Evolutionary conservation across 1,140 invertebrate species (phyloP), one percentile per base, ranked within the genome.

Genomic region (Cardiocondyla obscurior): DNA sequence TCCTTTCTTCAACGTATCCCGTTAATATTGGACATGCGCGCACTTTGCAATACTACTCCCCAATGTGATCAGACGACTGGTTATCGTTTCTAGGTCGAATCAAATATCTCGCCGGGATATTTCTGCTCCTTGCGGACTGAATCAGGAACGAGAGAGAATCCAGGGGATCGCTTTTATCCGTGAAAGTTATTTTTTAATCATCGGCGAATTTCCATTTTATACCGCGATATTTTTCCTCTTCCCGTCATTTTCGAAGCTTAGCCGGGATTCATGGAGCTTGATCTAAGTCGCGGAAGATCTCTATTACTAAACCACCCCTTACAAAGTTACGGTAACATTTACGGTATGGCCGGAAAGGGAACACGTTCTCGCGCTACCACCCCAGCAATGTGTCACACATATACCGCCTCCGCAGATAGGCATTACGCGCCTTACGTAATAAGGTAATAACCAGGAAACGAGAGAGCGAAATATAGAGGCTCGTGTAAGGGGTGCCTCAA

Each of bases 341-440:
- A 79, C 22, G 46, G 42, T 69, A 33, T 55, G n/a, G 25, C 14
- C 58, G 22, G 19, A 46, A 53, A 67, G 33, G 46, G 46, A 42
- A 19, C 30, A 10, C n/a, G n/a, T n/a, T n/a, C n/a, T 76, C 8
- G 4, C 14, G 22, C 19, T 46, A 44, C 19, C 53, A 46, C n/a
- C n/a, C 16, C 22, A 49, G 69, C 62, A 19, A 30, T 53, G 33
- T 79, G 19, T 62, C 42, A 53, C 46, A n/a, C 14, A 28, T 53
- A 55, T 53, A 76, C 10, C 36, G 72, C 60, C 60, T 77, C 39
- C 51, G 67, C 33, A 25, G 33, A 62, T 33, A 62, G 70, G 53
- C 74, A 64, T 83, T 70, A 51, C 70, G 64, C 57, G 55, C 33
- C 70, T 83, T 79, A 58, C 33, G 84, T 79, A 87, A 85, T 83